These are phyloP conservation scores for Megathymus violae DNA, from an alignment of 1,140 invertebrate species.

Conservation along the genomic window DNA sequence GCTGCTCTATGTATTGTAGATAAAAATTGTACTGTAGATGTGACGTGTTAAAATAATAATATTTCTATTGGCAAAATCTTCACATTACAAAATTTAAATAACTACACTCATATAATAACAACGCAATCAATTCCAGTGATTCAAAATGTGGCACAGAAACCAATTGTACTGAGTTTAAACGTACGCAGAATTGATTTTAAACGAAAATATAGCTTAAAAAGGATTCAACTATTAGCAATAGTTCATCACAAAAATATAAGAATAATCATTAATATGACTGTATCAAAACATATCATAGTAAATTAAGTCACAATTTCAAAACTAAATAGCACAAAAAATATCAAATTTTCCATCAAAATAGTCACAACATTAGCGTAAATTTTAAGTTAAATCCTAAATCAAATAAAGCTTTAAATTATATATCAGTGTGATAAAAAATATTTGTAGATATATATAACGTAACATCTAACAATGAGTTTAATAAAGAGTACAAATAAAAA, in stretches of 20 bases:
- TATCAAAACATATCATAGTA: not conserved
- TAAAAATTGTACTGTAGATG: conserved; percentile 6
- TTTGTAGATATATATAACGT: not conserved
- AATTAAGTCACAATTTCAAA: not conserved
- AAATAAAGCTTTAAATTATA: conserved; percentile 27
- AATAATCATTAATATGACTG: not conserved
- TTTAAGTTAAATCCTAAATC: conserved; percentile 12
- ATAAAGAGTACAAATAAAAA: not conserved
- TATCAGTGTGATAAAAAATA: not conserved
- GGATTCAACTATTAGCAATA: no score
- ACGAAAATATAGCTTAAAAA: no score
- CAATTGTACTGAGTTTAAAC: conserved; percentile 15
- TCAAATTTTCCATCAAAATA: not conserved
- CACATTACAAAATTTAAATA: conserved; percentile 16
- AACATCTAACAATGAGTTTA: conserved; percentile 1
- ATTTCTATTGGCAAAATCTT: conserved; percentile 14
- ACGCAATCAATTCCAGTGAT: conserved; percentile 19
- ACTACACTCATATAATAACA: conserved; percentile 13
- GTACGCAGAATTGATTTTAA: not conserved
- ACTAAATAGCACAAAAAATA: not conserved
- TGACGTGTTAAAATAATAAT: not conserved
- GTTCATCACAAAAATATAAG: conserved; percentile 4
- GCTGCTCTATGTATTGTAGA: not conserved
- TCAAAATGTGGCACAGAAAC: conserved; percentile 8
- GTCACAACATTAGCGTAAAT: not conserved